Conservation (phyloP, 2,113 vertebrate species). For the Tetrao urogallus region DNA sequence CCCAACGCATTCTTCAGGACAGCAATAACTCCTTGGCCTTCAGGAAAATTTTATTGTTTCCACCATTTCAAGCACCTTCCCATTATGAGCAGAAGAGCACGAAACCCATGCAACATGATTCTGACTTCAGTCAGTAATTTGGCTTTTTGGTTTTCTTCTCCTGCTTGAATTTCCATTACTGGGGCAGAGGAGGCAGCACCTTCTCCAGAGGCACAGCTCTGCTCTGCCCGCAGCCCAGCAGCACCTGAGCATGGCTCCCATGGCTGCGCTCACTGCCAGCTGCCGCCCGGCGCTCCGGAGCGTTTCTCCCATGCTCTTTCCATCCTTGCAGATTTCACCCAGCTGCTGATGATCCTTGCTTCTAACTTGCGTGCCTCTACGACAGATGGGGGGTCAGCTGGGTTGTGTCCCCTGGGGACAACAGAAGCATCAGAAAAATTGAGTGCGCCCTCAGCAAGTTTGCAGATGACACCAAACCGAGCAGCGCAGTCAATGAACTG, state of each 20-base stretch:
- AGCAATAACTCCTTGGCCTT: not conserved
- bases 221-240: not conserved
- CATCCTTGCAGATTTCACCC: slow-evolving; percentile 74
- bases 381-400: slow-evolving; percentile 83
- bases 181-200: fast-evolving
- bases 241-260: fast-evolving
- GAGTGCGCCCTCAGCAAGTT: too few relatives aligned
- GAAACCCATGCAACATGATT: fast-evolving
- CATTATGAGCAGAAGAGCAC: not conserved
- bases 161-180: not conserved
- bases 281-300: fast-evolving
- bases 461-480: too few relatives aligned
- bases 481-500: too few relatives aligned
- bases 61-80: not conserved
- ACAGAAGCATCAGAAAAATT: not conserved
- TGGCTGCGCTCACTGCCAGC: not conserved
- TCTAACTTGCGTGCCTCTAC: slow-evolving; percentile 79
- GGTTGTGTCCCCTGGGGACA: slow-evolving; percentile 78
- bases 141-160: not conserved
- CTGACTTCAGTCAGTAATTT: not conserved
- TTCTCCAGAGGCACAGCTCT: not conserved
- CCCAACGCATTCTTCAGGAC: not conserved
- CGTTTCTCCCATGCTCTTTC: fast-evolving
- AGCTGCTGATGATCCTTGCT: slow-evolving; percentile 78
- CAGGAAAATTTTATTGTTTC: not conserved